These are phyloP conservation scores for Xiphophorus maculatus DNA, from an alignment of 2,113 vertebrate genomes.

Conservation along the genomic window DNA sequence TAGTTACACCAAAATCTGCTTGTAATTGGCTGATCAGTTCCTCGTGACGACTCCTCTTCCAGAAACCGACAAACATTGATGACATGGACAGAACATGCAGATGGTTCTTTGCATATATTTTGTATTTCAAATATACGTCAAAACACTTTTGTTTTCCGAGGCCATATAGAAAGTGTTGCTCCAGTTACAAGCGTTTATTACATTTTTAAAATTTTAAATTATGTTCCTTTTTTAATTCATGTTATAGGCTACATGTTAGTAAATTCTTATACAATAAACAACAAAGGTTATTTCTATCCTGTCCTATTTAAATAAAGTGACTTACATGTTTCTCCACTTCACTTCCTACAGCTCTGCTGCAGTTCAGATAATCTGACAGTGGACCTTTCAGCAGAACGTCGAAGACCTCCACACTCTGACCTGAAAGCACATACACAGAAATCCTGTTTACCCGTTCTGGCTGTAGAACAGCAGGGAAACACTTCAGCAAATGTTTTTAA, in stretches of 20 bases:
- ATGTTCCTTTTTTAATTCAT: neutral
- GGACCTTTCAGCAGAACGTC: conserved; percentile 85
- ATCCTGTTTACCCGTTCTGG: neutral
- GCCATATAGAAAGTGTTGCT: too few relatives aligned
- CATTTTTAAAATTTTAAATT: neutral
- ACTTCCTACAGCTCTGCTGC: conserved; percentile 88
- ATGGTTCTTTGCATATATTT: too few relatives aligned
- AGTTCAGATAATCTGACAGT: conserved; percentile 88
- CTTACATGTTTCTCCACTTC: conserved; percentile 94
- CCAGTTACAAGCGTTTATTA: neutral
- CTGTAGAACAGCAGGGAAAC: neutral
- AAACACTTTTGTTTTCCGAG: too few relatives aligned
- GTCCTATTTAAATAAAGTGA: neutral
- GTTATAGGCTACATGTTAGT: neutral
- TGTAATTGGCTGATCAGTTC: neutral
- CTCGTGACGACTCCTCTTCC: neutral
- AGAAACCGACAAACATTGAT: neutral
- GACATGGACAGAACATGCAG: neutral
- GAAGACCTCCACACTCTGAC: conserved; percentile 88
- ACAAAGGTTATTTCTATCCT: neutral
- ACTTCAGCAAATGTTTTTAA: neutral
- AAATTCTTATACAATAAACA: neutral
- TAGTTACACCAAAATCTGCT: neutral
- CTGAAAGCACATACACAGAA: conserved; percentile 69
- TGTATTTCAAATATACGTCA: too few relatives aligned